A percentile compares a stretch with the other conserved stretches of the same genome.
These are phyloP conservation scores for Cheirogaleus medius DNA, from an alignment of 2,113 vertebrate species.

Conservation along the genomic window DNA sequence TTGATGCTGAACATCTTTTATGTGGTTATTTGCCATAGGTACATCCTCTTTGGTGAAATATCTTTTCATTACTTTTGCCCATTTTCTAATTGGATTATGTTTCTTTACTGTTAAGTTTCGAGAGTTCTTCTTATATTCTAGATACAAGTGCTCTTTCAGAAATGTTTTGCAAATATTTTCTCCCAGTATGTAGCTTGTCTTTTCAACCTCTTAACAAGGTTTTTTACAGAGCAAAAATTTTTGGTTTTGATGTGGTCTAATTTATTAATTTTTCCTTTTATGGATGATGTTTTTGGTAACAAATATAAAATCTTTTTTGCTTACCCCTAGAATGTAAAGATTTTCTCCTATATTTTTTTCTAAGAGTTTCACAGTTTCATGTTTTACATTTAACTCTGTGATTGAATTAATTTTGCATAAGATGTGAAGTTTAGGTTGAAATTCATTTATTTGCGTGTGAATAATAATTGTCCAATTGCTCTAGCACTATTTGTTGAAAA, in stretches of 20 bases:
- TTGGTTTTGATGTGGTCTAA: background rate
- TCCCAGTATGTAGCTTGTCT: background rate
- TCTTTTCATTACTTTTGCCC: background rate
- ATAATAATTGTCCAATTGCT: background rate
- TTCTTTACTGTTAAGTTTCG: background rate
- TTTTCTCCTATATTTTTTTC: background rate
- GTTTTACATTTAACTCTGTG: constrained; percentile 1
- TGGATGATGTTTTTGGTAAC: background rate
- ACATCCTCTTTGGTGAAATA: background rate
- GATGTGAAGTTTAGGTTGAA: background rate
- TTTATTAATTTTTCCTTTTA: background rate
- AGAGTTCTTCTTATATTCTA: background rate
- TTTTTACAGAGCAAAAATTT: constrained; percentile 5
- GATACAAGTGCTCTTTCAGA: background rate
- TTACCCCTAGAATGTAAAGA: background rate
- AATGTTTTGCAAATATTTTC: background rate
- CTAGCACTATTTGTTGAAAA: constrained; percentile 1
- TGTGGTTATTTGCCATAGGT: background rate
- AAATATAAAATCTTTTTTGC: constrained; percentile 34
- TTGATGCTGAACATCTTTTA: background rate
- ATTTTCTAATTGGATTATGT: background rate
- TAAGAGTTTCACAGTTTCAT: background rate
- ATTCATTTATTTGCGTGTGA: background rate
- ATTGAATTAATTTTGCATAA: background rate
- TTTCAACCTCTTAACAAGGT: background rate